Conservation (phyloP, 2,797 vertebrate genomes). For the Halcyon chelicuti region DNA sequence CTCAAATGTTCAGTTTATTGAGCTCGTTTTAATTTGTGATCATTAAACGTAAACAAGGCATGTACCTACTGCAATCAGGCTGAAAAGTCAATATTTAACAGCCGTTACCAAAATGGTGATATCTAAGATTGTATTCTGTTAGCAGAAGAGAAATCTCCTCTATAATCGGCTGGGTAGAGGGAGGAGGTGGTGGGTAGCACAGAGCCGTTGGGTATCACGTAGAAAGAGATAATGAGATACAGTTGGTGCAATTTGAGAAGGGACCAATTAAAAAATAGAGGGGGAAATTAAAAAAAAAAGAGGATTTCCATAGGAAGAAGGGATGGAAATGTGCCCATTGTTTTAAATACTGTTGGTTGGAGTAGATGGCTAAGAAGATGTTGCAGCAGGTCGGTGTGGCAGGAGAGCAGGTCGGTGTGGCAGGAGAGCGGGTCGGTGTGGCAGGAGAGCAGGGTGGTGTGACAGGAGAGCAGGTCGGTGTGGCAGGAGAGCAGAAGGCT, state of each 20-base stretch:
- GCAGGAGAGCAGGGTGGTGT: no score
- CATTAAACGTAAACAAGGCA: background rate
- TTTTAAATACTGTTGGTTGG: background rate
- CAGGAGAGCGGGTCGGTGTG: background rate
- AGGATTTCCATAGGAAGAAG: background rate
- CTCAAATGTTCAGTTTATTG: background rate
- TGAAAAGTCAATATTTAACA: background rate
- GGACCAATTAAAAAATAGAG: background rate
- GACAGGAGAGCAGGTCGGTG: no score
- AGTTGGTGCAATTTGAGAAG: background rate
- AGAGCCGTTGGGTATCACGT: background rate
- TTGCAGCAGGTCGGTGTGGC: background rate
- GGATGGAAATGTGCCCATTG: background rate
- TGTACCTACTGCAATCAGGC: background rate
- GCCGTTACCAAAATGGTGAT: background rate
- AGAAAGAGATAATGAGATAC: background rate
- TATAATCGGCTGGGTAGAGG: fast-evolving
- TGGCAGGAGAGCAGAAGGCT: background rate
- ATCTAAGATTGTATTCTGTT: background rate
- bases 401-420: background rate
- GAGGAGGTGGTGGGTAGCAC: background rate
- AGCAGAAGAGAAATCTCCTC: background rate
- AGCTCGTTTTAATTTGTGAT: constrained; percentile 22
- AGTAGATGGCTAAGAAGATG: fast-evolving
- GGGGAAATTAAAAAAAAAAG: no score